These are phyloP conservation scores for Mohoua ochrocephala DNA, from an alignment of 2,113 vertebrate genomes.

Conservation along the genomic window DNA sequence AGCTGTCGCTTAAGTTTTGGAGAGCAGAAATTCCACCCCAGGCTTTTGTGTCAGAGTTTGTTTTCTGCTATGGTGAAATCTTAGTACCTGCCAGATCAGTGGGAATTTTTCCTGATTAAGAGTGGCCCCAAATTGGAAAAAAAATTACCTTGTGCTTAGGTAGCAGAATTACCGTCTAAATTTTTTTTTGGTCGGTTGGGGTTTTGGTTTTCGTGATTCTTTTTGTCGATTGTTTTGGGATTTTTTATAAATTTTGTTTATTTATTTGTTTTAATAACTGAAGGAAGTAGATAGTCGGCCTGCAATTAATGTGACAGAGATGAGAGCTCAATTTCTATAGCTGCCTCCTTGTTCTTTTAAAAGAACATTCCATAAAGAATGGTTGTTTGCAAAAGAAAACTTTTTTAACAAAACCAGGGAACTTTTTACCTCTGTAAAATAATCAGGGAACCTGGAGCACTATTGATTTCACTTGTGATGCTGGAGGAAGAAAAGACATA, in stretches of 20 bases:
- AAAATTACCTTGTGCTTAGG: neutral
- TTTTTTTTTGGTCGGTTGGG: neutral
- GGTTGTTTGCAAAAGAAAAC: neutral
- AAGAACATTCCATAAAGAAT: neutral
- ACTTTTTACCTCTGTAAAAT: neutral
- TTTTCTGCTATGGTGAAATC: neutral
- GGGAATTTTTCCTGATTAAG: neutral
- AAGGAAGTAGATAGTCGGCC: neutral
- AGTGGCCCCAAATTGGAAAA: neutral
- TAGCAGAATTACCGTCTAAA: neutral
- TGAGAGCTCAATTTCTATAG: neutral
- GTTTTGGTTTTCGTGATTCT: neutral
- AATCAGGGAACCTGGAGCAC: neutral
- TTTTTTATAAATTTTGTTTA: neutral
- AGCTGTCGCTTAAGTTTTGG: neutral
- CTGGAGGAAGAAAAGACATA: neutral
- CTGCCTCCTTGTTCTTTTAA: neutral
- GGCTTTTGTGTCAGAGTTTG: neutral
- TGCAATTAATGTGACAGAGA: neutral
- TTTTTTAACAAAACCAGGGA: neutral
- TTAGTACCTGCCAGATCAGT: neutral
- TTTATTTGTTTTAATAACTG: neutral
- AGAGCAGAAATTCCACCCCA: neutral
- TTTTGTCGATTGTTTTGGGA: neutral
- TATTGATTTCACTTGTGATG: neutral